phyloP scores from a whole-genome alignment of 2,797 vertebrate species.

The Arrhamphus sclerolepis region DNA sequence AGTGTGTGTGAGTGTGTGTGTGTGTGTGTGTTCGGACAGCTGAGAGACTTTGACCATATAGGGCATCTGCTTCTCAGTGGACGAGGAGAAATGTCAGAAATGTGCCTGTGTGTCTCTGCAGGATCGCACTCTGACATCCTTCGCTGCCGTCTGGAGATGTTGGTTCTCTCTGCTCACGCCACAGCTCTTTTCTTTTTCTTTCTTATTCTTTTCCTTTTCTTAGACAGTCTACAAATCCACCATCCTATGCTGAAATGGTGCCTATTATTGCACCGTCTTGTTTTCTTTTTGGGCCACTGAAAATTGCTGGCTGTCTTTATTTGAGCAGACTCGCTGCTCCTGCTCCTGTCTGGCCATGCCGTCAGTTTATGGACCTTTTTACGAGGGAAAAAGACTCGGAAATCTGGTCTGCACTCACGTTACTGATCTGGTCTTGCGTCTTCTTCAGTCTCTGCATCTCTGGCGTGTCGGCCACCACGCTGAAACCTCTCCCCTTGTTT shows the following conservation, averaged over 20 bases:
- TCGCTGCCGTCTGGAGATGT: conserved; percentile 12
- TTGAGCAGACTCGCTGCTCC: not conserved
- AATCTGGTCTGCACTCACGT: conserved; percentile 76
- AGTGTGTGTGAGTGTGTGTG: conserved; percentile 21
- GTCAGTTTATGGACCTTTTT: not conserved
- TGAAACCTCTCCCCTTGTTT: conserved; percentile 94
- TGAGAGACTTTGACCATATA: conserved; percentile 78
- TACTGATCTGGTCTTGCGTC: conserved; percentile 96
- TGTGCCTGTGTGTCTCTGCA: conserved; percentile 53
- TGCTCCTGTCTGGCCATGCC: no score
- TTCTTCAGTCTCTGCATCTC: conserved; percentile 95
- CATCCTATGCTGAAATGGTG: not conserved
- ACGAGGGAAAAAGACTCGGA: not conserved
- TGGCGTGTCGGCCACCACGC: conserved; percentile 91
- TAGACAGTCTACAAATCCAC: not conserved
- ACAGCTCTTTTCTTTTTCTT: no score
- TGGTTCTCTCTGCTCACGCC: no score
- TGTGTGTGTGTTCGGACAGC: conserved; percentile 61
- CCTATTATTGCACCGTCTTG: not conserved
- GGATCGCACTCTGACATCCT: conserved; percentile 33
- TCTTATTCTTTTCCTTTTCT: no score
- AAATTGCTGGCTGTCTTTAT: not conserved
- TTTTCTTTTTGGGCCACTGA: not conserved
- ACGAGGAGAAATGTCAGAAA: conserved; percentile 71
- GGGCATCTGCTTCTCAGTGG: conserved; percentile 65